Evolutionary conservation across 2,888 invertebrate species (phyloP).

Genomic region (Stramonita haemastoma): DNA sequence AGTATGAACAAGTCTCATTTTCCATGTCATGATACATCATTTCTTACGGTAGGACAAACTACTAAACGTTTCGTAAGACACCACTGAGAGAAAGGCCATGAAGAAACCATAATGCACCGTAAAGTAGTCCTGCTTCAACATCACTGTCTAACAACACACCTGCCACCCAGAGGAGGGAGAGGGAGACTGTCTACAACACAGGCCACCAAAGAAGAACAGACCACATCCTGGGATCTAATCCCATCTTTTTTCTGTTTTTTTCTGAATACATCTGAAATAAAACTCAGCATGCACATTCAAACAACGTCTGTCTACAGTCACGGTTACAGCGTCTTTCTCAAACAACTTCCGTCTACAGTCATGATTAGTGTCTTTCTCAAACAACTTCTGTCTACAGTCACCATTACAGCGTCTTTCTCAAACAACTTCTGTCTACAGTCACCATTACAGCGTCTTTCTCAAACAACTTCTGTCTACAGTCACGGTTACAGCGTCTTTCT

Average conservation of each 20-base stretch:
- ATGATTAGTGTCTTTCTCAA: too few relatives aligned
- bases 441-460: too few relatives aligned
- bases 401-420: too few relatives aligned
- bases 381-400: too few relatives aligned
- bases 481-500: background rate
- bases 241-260: background rate
- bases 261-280: background rate
- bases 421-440: background rate
- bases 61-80: background rate
- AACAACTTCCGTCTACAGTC: background rate
- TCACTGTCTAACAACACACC: background rate
- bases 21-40: too few relatives aligned
- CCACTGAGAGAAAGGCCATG: background rate
- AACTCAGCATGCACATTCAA: constrained; percentile 4
- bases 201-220: background rate
- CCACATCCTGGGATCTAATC: background rate
- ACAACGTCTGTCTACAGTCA: background rate
- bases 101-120: constrained; percentile 5
- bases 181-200: background rate
- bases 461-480: background rate
- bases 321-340: background rate
- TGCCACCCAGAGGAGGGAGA: too few relatives aligned
- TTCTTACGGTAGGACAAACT: too few relatives aligned
- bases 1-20: background rate
- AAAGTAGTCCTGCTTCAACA: background rate